Percentiles rank a stretch among this genome's conserved stretches.
These are phyloP conservation scores for Agrilus mali DNA, from an alignment of 2,888 invertebrate species.

Conservation along the genomic window DNA sequence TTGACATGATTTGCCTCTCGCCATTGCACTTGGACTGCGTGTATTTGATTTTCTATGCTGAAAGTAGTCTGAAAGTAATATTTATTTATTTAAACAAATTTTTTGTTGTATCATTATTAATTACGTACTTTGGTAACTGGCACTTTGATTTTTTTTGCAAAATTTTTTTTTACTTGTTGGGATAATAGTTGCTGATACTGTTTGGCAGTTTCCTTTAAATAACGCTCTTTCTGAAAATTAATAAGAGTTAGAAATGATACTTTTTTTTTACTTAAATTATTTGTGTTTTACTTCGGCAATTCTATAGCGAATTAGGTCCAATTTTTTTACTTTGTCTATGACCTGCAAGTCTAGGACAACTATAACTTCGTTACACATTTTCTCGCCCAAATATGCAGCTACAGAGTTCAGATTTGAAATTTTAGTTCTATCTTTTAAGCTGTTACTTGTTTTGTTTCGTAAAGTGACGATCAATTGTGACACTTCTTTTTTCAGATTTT, in stretches of 20 bases:
- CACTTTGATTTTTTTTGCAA: constrained; percentile 32
- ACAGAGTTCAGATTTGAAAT: constrained; percentile 21
- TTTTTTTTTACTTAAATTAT: constrained; percentile 1
- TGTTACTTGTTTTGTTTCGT: constrained; percentile 38
- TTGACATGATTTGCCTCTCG: constrained; percentile 69
- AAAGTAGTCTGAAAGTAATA: constrained; percentile 44
- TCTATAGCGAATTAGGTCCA: constrained; percentile 60
- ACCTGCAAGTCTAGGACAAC: constrained; percentile 54
- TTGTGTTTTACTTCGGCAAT: constrained; percentile 39
- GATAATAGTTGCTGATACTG: constrained; percentile 48
- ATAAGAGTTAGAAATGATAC: not conserved
- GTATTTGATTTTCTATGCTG: constrained; percentile 68
- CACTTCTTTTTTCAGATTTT: constrained; percentile 60
- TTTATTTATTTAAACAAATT: constrained; percentile 1
- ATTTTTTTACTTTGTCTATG: constrained; percentile 56
- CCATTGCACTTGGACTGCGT: constrained; percentile 68
- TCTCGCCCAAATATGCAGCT: constrained; percentile 36
- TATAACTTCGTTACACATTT: constrained; percentile 37
- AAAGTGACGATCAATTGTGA: constrained; percentile 49
- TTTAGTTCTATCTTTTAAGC: constrained; percentile 26
- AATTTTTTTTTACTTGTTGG: constrained; percentile 41
- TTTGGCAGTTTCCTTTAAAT: constrained; percentile 42
- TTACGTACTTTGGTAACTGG: constrained; percentile 52
- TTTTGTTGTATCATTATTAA: not conserved
- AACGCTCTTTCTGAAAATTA: constrained; percentile 37